Conservation (phyloP, 2,797 vertebrate species). For the Pseudocheirus occidentalis region DNA sequence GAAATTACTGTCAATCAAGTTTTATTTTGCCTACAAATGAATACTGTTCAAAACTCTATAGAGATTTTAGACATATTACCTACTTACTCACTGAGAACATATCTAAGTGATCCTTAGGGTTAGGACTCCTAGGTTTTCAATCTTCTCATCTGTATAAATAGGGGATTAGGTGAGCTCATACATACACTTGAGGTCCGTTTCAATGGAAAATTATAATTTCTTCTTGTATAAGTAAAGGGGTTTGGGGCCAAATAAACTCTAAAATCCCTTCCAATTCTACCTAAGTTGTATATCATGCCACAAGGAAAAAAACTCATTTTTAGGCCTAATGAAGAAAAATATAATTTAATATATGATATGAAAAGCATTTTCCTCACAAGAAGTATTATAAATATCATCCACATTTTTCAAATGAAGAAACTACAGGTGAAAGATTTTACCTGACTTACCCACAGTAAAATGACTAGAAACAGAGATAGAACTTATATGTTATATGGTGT, state of each 20-base stretch:
- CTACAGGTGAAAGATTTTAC: background rate
- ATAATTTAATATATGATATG: background rate
- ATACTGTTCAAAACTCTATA: constrained; percentile 38
- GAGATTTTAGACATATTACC: constrained; percentile 59
- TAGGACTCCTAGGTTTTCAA: background rate
- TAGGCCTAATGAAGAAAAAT: background rate
- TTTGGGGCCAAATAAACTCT: background rate
- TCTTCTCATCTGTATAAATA: background rate
- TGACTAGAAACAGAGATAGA: background rate
- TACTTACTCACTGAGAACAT: background rate
- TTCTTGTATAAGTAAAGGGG: background rate
- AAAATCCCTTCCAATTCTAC: background rate
- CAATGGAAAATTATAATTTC: background rate
- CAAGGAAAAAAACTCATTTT: background rate
- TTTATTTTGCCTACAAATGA: constrained; percentile 45
- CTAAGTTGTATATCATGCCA: background rate
- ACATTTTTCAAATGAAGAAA: background rate
- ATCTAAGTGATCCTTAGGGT: background rate
- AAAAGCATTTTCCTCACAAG: background rate
- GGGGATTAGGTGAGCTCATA: background rate
- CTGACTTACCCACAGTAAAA: background rate
- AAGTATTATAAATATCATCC: background rate
- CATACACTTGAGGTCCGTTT: background rate
- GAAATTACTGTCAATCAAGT: background rate
- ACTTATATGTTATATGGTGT: background rate